Conservation (phyloP, 2,888 invertebrate species). For the Sphinx pinastri region DNA sequence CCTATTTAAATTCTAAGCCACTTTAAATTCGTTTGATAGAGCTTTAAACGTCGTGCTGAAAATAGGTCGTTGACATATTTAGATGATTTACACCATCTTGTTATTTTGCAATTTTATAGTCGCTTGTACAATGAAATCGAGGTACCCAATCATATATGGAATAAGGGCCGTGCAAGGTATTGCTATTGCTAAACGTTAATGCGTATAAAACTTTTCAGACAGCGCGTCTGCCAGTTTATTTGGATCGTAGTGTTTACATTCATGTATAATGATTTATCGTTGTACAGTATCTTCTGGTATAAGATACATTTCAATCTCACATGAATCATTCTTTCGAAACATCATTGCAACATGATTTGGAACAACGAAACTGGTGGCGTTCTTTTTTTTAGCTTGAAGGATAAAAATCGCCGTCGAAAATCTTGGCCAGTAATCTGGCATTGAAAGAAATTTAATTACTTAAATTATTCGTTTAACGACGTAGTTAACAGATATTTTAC, state of each 20-base stretch:
- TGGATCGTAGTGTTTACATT: conserved; percentile 47
- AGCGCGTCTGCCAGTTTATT: conserved; percentile 57
- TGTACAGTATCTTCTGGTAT: conserved; percentile 15
- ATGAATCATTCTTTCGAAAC: conserved; percentile 28
- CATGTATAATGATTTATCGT: conserved; percentile 31
- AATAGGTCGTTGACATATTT: conserved; percentile 21
- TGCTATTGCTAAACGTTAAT: conserved; percentile 40
- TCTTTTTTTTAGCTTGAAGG: conserved; percentile 17
- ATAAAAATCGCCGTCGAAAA: not conserved
- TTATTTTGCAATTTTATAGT: not conserved
- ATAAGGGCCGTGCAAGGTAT: conserved; percentile 29
- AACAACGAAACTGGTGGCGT: conserved; percentile 13
- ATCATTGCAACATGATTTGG: conserved; percentile 24
- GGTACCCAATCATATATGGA: not conserved
- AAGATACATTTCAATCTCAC: conserved; percentile 21
- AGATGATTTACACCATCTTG: not conserved
- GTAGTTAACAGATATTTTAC: not conserved
- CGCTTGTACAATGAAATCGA: not conserved
- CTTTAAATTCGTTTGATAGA: conserved; percentile 13
- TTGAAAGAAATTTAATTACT: not conserved
- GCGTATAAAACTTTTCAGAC: conserved; percentile 59
- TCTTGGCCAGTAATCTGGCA: not conserved
- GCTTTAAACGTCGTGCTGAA: not conserved
- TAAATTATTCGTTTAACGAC: not conserved
- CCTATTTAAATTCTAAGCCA: conserved; percentile 20